Percentiles rank a stretch among this genome's conserved stretches.
Evolutionary conservation across 2,888 invertebrate genomes (phyloP).

Genomic region (Agonopterix heracliana): DNA sequence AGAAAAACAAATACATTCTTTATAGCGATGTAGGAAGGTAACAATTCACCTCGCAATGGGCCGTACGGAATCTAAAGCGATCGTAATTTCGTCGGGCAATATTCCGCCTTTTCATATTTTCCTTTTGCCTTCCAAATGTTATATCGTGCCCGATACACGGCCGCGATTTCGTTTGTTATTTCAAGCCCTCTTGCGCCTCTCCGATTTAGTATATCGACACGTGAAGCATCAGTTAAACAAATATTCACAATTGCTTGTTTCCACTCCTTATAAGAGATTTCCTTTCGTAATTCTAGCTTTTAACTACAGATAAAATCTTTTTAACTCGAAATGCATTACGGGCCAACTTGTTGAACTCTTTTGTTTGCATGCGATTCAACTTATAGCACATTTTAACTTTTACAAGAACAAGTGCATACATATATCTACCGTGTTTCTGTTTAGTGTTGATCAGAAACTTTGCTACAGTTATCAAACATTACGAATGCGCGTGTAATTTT

Average conservation of each 20-base stretch:
- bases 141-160: slow-evolving; percentile 62
- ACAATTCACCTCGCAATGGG: slow-evolving; percentile 71
- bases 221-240: slow-evolving; percentile 60
- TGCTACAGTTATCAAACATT: too few species aligned
- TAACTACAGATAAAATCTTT: neutral
- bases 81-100: slow-evolving; percentile 73
- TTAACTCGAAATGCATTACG: neutral
- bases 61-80: slow-evolving; percentile 69
- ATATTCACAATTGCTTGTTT: slow-evolving; percentile 17
- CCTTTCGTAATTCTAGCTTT: too few species aligned
- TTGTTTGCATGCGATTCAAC: neutral
- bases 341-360: slow-evolving; percentile 2
- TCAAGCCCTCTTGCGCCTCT: slow-evolving; percentile 58
- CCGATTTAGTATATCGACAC: slow-evolving; percentile 63
- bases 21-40: slow-evolving; percentile 67
- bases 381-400: too few species aligned
- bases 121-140: slow-evolving; percentile 64
- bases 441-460: too few species aligned
- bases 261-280: neutral
- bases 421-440: too few species aligned
- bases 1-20: slow-evolving; percentile 69
- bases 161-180: slow-evolving; percentile 72
- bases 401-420: too few species aligned
- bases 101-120: slow-evolving; percentile 73
- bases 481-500: too few species aligned